These are phyloP conservation scores for Ploceus nigricollis DNA, from an alignment of 2,113 vertebrate species.

Conservation along the genomic window DNA sequence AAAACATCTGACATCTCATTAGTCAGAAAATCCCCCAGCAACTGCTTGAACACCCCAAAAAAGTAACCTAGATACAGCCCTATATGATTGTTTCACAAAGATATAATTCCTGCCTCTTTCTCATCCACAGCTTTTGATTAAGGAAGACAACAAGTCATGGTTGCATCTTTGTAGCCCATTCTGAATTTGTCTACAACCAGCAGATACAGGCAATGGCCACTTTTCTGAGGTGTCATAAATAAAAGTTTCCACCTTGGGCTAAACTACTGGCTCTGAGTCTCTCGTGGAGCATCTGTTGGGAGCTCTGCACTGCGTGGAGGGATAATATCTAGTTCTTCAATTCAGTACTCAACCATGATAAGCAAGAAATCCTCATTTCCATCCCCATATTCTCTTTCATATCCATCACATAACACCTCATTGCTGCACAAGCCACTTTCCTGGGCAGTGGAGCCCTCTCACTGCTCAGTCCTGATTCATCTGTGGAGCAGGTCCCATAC, in stretches of 20 bases:
- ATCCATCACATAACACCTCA: background rate
- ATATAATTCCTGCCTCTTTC: background rate
- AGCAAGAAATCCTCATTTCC: background rate
- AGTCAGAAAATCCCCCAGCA: background rate
- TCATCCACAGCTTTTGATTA: background rate
- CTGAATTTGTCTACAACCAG: background rate
- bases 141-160: background rate
- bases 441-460: background rate
- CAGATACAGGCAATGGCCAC: background rate
- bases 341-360: background rate
- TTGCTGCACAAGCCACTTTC: background rate
- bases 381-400: background rate
- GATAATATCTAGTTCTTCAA: background rate
- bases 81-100: background rate
- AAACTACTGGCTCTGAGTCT: background rate
- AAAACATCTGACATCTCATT: background rate
- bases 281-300: background rate
- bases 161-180: background rate
- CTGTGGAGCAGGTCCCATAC: background rate
- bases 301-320: background rate
- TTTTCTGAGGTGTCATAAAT: background rate
- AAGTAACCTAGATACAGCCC: background rate
- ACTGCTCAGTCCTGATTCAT: background rate
- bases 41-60: background rate
- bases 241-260: background rate